These are phyloP conservation scores for human (Homo sapiens) DNA, from an alignment of 2,113 vertebrate genomes.

Conservation along the genomic window GRCh38 chr5:116466501-116467000, in stretches of 20 bases:
- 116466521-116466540: fast-evolving
- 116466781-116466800: constrained; percentile 69
- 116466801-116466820: constrained; percentile 65
- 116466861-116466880: constrained; percentile 71
- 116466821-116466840: constrained; percentile 71
- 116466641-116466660: neutral
- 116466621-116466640: neutral
- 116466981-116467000: constrained; percentile 47
- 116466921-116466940: constrained; percentile 64
- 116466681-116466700: neutral
- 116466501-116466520: neutral
- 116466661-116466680: neutral
- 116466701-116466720: neutral
- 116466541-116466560: neutral
- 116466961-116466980: constrained; percentile 66
- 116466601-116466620: neutral
- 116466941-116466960: constrained; percentile 69
- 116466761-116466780: constrained; percentile 49
- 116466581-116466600: neutral
- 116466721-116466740: constrained; percentile 67
- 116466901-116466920: constrained; percentile 74
- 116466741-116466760: constrained; percentile 70
- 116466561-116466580: neutral
- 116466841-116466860: constrained; percentile 64
- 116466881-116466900: constrained; percentile 63